Percentiles rank a stretch among this genome's conserved stretches.
Evolutionary conservation across 2,797 vertebrate genomes (phyloP).

Genomic region (Hirundo rustica): DNA sequence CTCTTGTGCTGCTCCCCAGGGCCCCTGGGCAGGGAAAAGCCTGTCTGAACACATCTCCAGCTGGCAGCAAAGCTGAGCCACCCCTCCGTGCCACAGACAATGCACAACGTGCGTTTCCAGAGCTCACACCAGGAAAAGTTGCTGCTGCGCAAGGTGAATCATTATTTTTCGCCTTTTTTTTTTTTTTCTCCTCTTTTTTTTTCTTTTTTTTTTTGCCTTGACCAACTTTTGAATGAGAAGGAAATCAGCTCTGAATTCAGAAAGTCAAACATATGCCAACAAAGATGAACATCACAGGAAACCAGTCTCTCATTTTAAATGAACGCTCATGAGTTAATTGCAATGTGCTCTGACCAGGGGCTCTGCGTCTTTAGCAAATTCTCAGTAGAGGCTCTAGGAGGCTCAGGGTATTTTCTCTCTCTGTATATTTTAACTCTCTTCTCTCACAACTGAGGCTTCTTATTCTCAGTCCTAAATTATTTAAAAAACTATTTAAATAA

Average conservation of each 20-base stretch:
- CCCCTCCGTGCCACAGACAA: not conserved
- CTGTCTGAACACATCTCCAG: not conserved
- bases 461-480: conserved; percentile 55
- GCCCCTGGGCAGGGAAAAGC: not conserved
- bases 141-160: conserved; percentile 5
- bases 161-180: not conserved
- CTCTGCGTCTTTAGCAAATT: conserved; percentile 65
- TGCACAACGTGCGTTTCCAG: not conserved
- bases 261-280: conserved; percentile 40
- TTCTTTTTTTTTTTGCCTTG: not conserved
- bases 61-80: not conserved
- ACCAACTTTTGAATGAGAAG: conserved; percentile 43
- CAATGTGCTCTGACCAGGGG: conserved; percentile 26
- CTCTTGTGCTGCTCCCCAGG: not conserved
- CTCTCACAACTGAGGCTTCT: conserved; percentile 37
- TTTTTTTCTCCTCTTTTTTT: not conserved
- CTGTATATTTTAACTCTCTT: conserved; percentile 51
- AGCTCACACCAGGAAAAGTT: conserved; percentile 11
- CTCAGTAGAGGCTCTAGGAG: conserved; percentile 80
- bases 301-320: conserved; percentile 37
- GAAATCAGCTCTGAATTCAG: conserved; percentile 39
- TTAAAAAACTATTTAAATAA: conserved; percentile 65
- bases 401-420: conserved; percentile 72
- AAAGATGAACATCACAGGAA: conserved; percentile 54
- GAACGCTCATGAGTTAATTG: not conserved